Evolutionary conservation across 2,888 invertebrate species (phyloP).

Genomic region (Parnassius mnemosyne): DNA sequence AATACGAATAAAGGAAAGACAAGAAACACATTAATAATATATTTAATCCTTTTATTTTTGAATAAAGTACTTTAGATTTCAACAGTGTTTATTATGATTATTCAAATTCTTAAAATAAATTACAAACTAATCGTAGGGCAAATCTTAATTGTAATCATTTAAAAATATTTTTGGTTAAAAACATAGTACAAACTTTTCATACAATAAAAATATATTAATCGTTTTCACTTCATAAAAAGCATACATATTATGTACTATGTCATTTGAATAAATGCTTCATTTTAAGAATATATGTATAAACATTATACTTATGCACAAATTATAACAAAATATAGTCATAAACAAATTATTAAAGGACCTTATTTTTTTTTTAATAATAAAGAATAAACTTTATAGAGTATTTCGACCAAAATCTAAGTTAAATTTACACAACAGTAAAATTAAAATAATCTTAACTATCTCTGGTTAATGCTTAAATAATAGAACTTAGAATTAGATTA

Average conservation of each 20-base stretch:
- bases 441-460: constrained; percentile 44
- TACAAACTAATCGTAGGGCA: constrained; percentile 25
- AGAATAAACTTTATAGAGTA: constrained; percentile 57
- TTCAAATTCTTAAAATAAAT: constrained; percentile 9
- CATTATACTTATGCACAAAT: constrained; percentile 6
- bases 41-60: constrained; percentile 9
- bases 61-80: constrained; percentile 2
- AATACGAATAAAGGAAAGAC: constrained; percentile 2
- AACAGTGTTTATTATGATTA: constrained; percentile 14
- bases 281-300: constrained; percentile 5
- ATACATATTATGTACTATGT: constrained; percentile 13
- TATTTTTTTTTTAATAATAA: neutral
- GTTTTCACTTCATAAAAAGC: neutral
- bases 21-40: constrained; percentile 6
- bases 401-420: neutral
- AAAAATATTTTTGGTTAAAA: constrained; percentile 25
- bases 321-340: constrained; percentile 1
- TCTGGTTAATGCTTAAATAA: constrained; percentile 34
- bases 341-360: neutral
- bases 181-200: constrained; percentile 26
- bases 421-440: constrained; percentile 20
- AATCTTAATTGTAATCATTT: constrained; percentile 12
- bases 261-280: constrained; percentile 15
- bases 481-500: constrained; percentile 44
- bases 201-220: constrained; percentile 11